Base-by-base conservation (phyloP, 2,888 invertebrate species). In the Troides helena region DNA sequence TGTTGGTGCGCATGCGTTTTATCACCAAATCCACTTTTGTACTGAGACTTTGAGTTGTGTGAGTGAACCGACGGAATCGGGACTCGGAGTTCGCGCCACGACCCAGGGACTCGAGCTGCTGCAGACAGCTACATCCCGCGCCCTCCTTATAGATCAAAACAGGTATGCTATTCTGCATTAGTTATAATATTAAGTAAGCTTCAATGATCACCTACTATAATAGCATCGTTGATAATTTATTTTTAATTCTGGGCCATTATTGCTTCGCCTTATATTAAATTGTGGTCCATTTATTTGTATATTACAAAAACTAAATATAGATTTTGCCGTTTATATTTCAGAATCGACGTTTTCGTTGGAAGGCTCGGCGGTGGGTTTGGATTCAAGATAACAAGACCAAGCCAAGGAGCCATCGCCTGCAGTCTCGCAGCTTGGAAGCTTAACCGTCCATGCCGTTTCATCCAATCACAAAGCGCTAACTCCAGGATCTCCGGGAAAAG, bases 311-410 rank as follows among this genome's bases (percentile, higher is more conserved):
- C 1, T 39, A 39, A 10, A 7, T 39, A 39, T 39, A 39, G 39
- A 39, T 10, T 39, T 39, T 39, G 0, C 39, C 3, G 30, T 4
- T 30, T 39, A 39, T 62, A 25, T 66, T 60, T 43, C 36, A 67
- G 67, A 43, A 62, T 67, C n/a, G 67, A 67, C 43, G 74, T 79
- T 0, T 65, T 69, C 57, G 94, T 96, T 0, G 92, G 94, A 63
- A 93, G 97, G 61, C 75, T 96, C 1, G 97, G 97, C 0, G 97
- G 97, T 6, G 95, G 92, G 0, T 98, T 95, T 77, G 97, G 97
- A 0, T 91, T 92, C 0, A 97, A 97, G 84, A 93, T 96, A 72
- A 91, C 94, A 0, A 89, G 96, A 43, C 85, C 91, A 8, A 78
- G 86, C 10, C 87, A 93, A 53, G 80, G 94, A 1, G 90, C 95